Base-by-base conservation (phyloP, 2,113 vertebrate species). In the Cynoglossus semilaevis region DNA sequence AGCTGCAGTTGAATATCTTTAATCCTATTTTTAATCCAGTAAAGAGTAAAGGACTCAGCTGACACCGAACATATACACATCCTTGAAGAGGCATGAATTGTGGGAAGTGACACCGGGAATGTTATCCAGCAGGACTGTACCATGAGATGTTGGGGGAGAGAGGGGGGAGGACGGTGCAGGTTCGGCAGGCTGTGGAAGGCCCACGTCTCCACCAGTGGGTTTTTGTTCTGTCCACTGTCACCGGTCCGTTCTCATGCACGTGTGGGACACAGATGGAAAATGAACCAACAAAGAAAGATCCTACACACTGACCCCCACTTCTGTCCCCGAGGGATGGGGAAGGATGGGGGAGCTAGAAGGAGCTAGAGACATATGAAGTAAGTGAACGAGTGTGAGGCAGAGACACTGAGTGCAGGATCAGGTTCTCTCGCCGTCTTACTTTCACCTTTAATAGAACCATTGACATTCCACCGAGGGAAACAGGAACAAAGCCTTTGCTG, bases 361-460 rank as follows among this genome's bases (percentile, higher is more conserved):
- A 45, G 36, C 16, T 13, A 55, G 58, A 22, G 14, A 46, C 38
- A 36, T 50, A 58, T 58, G 52, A 76, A 50, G 36, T 44, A 55
- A 42, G 37, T 65, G 45, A 67, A 51, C 47, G 51, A 50, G 56
- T 49, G 22, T 48, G 37, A 53, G 50, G 43, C 37, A 40, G 38
- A 72, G 63, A 52, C 43, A 36, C 4, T 67, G 66, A 81, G 57
- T 53, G 67, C n/a, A 37, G 64, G 78, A 81, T 90, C 77, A 61
- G 53, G 73, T 88, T 89, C 52, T 70, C 38, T 71, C 46, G 49
- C 50, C 22, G 59, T 79, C 70, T 83, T 77, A 80, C 80, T 85
- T 88, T 88, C 75, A 77, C 79, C 72, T 67, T 74, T 82, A 84
- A 85, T 77, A 77, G 78, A 74, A 79, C 56, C 64, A 60, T 82